Conservation (phyloP, 2,113 vertebrate genomes). For the Anguilla rostrata region DNA sequence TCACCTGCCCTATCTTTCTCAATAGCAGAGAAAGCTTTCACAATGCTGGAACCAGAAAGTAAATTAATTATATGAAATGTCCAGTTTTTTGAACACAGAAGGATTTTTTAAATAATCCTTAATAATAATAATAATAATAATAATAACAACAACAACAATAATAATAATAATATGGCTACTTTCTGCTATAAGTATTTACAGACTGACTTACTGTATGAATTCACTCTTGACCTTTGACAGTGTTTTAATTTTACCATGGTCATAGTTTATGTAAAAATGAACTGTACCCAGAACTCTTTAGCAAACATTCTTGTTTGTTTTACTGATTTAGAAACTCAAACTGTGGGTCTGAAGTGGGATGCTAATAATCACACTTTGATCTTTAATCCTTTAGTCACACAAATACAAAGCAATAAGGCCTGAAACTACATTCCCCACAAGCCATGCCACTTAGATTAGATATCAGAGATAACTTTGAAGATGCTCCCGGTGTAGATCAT, state of each 20-base stretch:
- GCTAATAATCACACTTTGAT: not conserved
- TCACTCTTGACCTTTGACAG: not conserved
- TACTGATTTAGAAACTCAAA: not conserved
- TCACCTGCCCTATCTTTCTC: no score
- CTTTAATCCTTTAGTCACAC: not conserved
- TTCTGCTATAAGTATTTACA: no score
- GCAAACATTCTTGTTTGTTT: not conserved
- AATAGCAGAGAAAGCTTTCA: no score
- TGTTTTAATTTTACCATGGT: not conserved
- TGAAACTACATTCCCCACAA: slow-evolving; percentile 30
- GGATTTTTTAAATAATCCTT: no score
- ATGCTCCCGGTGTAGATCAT: slow-evolving; percentile 33
- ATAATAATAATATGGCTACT: no score
- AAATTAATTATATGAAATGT: not conserved
- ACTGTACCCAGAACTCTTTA: not conserved
- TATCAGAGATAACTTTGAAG: slow-evolving; percentile 36
- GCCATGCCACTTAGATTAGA: not conserved
- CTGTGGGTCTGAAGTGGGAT: not conserved
- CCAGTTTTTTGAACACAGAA: not conserved
- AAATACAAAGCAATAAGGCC: not conserved
- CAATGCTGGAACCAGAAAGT: not conserved
- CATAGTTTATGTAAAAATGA: not conserved
- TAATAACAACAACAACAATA: no score
- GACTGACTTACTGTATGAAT: not conserved
- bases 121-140: no score